Conservation (phyloP, 2,797 vertebrate genomes). For the Coilia nasus region DNA sequence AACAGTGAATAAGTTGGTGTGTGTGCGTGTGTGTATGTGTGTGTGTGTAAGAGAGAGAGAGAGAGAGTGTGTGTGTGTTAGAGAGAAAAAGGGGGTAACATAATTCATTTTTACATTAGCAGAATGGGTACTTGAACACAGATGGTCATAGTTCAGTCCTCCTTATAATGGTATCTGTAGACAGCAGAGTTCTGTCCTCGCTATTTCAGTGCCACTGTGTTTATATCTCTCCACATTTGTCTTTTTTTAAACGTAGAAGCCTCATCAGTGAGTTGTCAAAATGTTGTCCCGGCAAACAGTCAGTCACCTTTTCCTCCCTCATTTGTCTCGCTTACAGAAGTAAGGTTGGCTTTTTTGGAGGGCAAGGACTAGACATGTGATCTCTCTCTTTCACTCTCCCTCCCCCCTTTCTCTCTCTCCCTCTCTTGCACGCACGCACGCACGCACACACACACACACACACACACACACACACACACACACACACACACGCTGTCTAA, state of each 20-base stretch:
- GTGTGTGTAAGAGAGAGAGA: neutral
- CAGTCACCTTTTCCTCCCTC: slow-evolving; percentile 18
- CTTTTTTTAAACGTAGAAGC: neutral
- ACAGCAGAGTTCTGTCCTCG: neutral
- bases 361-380: slow-evolving; percentile 75
- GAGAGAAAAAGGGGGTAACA: slow-evolving; percentile 32
- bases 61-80: neutral
- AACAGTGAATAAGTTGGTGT: neutral
- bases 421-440: slow-evolving; percentile 27
- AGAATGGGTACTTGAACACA: slow-evolving; percentile 4
- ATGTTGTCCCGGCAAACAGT: slow-evolving; percentile 16
- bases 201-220: neutral
- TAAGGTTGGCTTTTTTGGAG: slow-evolving; percentile 74
- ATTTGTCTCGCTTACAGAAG: slow-evolving; percentile 57
- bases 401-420: neutral
- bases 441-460: slow-evolving; percentile 37
- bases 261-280: neutral
- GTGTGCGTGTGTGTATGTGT: neutral
- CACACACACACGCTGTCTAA: slow-evolving; percentile 1
- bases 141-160: slow-evolving; percentile 11
- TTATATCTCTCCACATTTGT: neutral
- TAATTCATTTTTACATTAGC: slow-evolving; percentile 26
- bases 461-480: slow-evolving; percentile 26
- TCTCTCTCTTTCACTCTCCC: slow-evolving; percentile 55
- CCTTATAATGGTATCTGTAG: neutral